Base-by-base conservation (phyloP, 1,140 invertebrate species). In the Stegodyphus mimosarum region DNA sequence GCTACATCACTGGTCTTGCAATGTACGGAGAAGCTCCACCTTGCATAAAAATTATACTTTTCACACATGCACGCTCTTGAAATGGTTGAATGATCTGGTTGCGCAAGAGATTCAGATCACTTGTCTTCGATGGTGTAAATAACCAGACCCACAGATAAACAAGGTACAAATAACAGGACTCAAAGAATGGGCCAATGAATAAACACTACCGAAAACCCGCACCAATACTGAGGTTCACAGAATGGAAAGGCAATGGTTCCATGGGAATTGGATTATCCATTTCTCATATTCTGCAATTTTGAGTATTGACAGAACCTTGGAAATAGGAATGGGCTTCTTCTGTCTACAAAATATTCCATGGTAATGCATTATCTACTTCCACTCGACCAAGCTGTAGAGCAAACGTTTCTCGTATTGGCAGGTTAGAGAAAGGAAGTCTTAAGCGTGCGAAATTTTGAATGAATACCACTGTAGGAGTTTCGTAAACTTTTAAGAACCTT, bases 281-380 rank as follows among this genome's bases (percentile, higher is more conserved):
- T 69, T 9, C 66, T 5, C 66, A 69, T 17, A 69, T 15, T 69
- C 66, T 11, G 17, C 33, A 69, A 48, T 69, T 69, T n/a, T 69
- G 17, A 15, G 66, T 17, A 69, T 6, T 69, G 66, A 69, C 66
- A 69, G 1, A 69, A 15, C 33, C 66, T 69, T 11, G 10, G 11
- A 69, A 9, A 69, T 69, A 5, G 66, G 6, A 15, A 69, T 69
- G 3, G 33, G 66, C 66, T 69, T 69, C 66, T 1, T 69, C n/a
- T 69, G n/a, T 69, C 2, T 5, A 69, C 66, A 69, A 15, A 69
- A 69, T 69, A 15, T 69, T 69, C 66, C 66, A 69, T 69, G 3
- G 66, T 2, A 2, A 5, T 6, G 1, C 66, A 69, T 69, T 69
- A n/a, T 69, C 66, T 5, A 69, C 66, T 69, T 69, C 6, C 10